Evolutionary conservation across 2,113 vertebrate genomes (phyloP), one percentile per base, ranked within the genome.

Genomic region (Rhinopomastus cyanomelas): DNA sequence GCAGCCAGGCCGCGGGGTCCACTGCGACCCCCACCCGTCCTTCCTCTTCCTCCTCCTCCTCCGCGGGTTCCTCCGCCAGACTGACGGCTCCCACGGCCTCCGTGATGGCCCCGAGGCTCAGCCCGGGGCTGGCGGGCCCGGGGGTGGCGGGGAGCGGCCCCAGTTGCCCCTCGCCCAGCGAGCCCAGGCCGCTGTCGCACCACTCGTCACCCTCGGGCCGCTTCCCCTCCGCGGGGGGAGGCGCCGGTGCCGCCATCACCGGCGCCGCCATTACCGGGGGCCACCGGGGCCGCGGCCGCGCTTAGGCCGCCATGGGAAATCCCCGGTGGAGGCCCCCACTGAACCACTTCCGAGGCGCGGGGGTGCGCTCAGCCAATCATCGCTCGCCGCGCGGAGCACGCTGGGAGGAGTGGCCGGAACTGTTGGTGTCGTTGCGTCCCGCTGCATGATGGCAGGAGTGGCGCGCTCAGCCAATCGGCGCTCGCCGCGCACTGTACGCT

Each of bases 121-220:
- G 14, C 27, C 37, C 60, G 23, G 55, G 80, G 9, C 44, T 51
- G n/a, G 32, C 29, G n/a, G 49, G 27, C 16, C 10, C 75, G 57
- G 72, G 79, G 34, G 71, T 49, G 59, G 30, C 37, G 53, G 86
- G 94, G 76, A 82, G 89, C 94, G 23, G 93, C 87, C 74, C 94
- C 53, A 92, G 73, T 30, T 74, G 91, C 66, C 55, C 91, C 27
- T 95, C 95, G 44, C 92, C 97, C 48, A 98, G 91, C 26, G 97
- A 98, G 21, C 98, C 98, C 62, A 98, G 92, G 32, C 98, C 98
- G 81, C 98, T 98, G 96, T 98, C 98, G 79, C 97, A 98, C 97
- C 97, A 97, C 14, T 71, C 91, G 8, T 82, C 87, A 9, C 49
- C 49, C 18, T 82, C 79, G 11, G 32, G 16, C 34, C 71, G 71